Evolutionary conservation across 2,888 invertebrate species (phyloP).

Genomic region (Polymixis flavicincta): DNA sequence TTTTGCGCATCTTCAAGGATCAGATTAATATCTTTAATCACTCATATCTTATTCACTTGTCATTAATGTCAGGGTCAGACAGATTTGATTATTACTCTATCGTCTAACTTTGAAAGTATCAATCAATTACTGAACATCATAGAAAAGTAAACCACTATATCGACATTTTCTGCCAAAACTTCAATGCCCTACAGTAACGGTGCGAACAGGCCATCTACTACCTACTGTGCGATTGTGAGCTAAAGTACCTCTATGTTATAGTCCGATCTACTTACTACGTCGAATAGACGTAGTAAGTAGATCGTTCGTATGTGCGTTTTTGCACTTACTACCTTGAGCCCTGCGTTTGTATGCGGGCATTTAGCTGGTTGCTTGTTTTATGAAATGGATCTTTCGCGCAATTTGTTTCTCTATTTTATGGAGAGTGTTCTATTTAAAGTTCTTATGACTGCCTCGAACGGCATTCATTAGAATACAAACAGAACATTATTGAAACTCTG

Average conservation of each 20-base stretch:
- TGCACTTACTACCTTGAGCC: conserved; percentile 6
- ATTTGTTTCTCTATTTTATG: conserved; percentile 25
- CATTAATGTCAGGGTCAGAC: conserved; percentile 35
- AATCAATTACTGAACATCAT: neutral
- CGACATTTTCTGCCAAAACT: conserved; percentile 3
- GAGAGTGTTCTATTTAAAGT: neutral
- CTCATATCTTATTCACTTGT: neutral
- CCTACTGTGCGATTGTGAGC: conserved; percentile 51
- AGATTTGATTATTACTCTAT: conserved; percentile 7
- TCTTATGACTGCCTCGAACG: neutral
- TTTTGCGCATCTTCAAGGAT: conserved; percentile 34
- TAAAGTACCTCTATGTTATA: conserved; percentile 47
- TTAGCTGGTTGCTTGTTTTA: neutral
- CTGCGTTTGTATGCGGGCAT: neutral
- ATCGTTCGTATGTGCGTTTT: conserved; percentile 9
- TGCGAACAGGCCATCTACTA: conserved; percentile 52
- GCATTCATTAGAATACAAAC: neutral
- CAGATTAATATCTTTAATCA: conserved; percentile 28
- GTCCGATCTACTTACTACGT: conserved; percentile 34
- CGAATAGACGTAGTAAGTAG: conserved; percentile 24
- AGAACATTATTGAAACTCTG: neutral
- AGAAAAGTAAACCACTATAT: neutral
- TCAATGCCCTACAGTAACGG: conserved; percentile 46
- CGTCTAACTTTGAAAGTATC: neutral
- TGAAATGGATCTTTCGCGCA: neutral